Base-by-base conservation (phyloP, 2,113 vertebrate species). In the Menidia beryllina region DNA sequence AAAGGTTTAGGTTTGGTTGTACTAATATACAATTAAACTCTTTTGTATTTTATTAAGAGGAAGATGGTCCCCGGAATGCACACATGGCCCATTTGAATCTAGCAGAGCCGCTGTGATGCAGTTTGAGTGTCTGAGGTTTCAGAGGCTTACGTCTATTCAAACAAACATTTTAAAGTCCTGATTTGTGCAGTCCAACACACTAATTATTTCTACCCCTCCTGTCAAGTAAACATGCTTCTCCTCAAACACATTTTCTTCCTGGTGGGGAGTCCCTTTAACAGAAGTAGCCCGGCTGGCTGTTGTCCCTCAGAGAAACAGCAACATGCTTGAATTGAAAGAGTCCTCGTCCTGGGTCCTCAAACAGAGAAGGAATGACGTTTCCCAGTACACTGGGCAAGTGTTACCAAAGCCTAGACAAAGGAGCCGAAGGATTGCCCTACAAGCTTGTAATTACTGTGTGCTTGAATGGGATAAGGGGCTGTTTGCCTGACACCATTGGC, bases 361-460 rank as follows among this genome's bases (percentile, higher is more conserved):
- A 84, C 70, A 68, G 39, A 83, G 58, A 48, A 59, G 71, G 47
- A 73, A 83, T 80, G 41, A 78, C 74, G 66, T 85, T 84, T 82
- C 82, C 58, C 81, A 69, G 64, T 75, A 75, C 75, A 87, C 67
- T 77, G 75, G 51, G 73, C 82, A 82, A 87, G 86, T 89, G 85
- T 92, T 85, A 84, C 79, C 77, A 77, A 84, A 86, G 71, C 34
- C 1, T 24, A 55, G 67, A 88, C 83, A 91, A 91, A 88, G 59
- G 73, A 89, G 56, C 39, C 49, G 25, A 84, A 77, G 73, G 78
- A 85, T 82, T 82, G 89, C 75, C 51, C 86, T 76, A 90, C 90
- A 90, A 90, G 87, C 87, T 89, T 88, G 87, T 91, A 91, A 92
- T 92, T 90, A 89, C 89, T 55, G 79, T 53, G 59, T 63, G 73